Base-by-base conservation (phyloP, 30 jellyfish, hydroid and myxozoan genomes). In the Hydractinia echinata region DNA sequence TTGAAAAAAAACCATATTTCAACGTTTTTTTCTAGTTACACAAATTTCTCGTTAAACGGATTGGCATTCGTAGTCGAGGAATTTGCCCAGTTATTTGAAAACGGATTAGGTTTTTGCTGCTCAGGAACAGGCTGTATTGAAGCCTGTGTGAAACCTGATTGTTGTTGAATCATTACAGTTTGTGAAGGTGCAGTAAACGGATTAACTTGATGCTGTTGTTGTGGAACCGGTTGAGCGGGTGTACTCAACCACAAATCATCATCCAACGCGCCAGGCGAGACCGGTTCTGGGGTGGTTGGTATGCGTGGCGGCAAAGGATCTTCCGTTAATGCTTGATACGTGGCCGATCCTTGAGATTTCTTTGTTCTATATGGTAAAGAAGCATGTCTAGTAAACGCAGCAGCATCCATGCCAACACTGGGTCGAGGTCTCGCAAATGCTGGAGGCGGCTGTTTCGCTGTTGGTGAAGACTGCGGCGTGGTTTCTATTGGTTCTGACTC, bases 251-350 rank as follows among this genome's bases (percentile, higher is more conserved):
- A 71, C 18, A 71, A 20, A 20, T 71, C 81, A 7, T 71, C 60
- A 20, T 71, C 81, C 10, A 50, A 71, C 39, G 74, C 51, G 0
- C 13, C 53, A 0, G 84, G 82, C 8, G 84, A 49, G 15, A 76
- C 19, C 4, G 84, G 79, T 14, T 48, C 84, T 19, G 87, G 82
- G 1, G 87, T 21, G 6, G 89, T 81, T 53, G 95, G 95, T 5
- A 93, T 85, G 49, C 96, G 89, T 55, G 99, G 96, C 7, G 95
- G 90, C 7, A 84, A 83, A 39, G 83, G 67, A 81, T 93, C 99
- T 66, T 93, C 99, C 13, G 96, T 87, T 53, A 93, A 85, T 5
- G 99, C 99, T 77, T 93, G 86, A 85, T 93, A 93, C 9, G 96
- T 93, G 80, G 86, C 66, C 1, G 99, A 93, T 15, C 96, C 97